Conservation (phyloP, 2,113 vertebrate species). For the Phylloscopus trochilus region DNA sequence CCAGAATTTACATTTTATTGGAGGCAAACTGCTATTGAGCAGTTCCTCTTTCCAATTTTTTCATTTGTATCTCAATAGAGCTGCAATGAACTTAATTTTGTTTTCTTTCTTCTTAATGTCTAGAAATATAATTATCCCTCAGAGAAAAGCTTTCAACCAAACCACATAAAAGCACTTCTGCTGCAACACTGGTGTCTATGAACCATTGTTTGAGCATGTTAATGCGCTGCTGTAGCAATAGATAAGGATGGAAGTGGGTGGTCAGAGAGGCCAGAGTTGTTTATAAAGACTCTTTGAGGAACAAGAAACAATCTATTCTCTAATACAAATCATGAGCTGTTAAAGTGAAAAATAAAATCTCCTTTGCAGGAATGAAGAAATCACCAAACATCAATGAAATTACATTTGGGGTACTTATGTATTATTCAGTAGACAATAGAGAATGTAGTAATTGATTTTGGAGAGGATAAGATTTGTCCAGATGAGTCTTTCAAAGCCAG, state of each 20-base stretch:
- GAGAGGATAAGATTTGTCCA: conserved; percentile 3
- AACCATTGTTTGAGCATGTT: not conserved
- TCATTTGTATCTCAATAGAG: not conserved
- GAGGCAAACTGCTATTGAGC: not conserved
- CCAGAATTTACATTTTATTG: not conserved
- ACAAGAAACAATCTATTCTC: conserved; percentile 9
- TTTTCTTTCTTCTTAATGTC: conserved; percentile 20
- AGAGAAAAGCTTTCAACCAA: conserved; percentile 35
- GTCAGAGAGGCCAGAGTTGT: not conserved
- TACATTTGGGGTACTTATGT: not conserved
- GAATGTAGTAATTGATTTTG: conserved; percentile 19
- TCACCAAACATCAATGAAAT: conserved; percentile 1
- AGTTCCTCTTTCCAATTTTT: not conserved
- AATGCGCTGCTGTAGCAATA: not conserved
- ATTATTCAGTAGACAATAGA: conserved; percentile 20
- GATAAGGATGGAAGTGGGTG: conserved; percentile 12
- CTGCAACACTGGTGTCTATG: not conserved
- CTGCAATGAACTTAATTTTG: not conserved
- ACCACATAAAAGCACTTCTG: not conserved
- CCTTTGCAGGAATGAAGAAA: conserved; percentile 1
- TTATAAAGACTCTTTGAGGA: not conserved
- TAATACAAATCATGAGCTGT: conserved; percentile 15
- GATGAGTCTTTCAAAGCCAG: not conserved
- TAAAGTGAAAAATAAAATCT: conserved; percentile 22
- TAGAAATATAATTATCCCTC: not conserved